A percentile compares a stretch with the other conserved stretches of the same genome.
Evolutionary conservation across 2,797 vertebrate genomes (phyloP).

Genomic region (Xerus rutilus): DNA sequence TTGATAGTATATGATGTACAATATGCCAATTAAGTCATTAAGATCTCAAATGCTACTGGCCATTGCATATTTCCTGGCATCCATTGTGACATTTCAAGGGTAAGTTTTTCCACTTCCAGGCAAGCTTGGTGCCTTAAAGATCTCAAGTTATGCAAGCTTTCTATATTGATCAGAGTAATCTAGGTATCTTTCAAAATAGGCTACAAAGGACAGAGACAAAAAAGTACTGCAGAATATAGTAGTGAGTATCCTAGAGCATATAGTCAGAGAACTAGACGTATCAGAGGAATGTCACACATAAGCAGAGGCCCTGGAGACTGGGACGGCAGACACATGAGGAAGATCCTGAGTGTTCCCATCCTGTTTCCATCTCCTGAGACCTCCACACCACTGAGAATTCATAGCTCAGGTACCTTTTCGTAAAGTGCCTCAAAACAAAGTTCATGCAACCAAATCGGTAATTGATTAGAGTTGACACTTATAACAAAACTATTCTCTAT

Average conservation of each 20-base stretch:
- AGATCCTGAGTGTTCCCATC: rapidly evolving
- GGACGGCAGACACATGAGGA: neutral
- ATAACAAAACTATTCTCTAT: neutral
- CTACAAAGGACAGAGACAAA: neutral
- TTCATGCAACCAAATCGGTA: neutral
- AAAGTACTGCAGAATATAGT: neutral
- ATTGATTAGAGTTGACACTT: neutral
- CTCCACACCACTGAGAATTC: neutral
- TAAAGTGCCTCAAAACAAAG: neutral
- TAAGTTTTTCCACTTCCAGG: neutral
- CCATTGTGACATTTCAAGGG: neutral
- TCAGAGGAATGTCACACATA: neutral
- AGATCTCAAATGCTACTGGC: neutral
- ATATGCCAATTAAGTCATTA: neutral
- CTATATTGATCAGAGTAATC: neutral
- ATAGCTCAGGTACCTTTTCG: neutral
- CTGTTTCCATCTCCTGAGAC: neutral
- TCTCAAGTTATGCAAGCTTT: neutral
- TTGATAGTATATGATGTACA: neutral
- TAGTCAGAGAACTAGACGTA: neutral
- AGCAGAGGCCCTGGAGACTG: neutral
- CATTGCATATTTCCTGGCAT: neutral
- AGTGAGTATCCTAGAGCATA: neutral
- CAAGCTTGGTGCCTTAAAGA: neutral
- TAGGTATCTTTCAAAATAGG: neutral